Evolutionary conservation across 2,113 vertebrate species (phyloP), one percentile per base, ranked within the genome.

Genomic region (Phodopus roborovskii): DNA sequence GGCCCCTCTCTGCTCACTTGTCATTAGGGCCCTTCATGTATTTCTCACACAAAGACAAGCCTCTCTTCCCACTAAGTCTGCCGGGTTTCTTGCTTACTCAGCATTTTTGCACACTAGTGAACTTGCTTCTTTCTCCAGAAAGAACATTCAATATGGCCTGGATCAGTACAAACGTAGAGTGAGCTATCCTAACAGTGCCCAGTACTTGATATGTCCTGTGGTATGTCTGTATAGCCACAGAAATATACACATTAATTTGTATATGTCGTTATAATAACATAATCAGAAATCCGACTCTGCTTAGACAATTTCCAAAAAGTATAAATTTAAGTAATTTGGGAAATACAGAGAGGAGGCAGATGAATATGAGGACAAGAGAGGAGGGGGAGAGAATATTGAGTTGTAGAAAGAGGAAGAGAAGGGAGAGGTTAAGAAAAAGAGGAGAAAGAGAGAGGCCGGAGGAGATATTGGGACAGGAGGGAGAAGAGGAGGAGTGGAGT

Each of bases 51-150:
- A 94, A 39, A 50, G 42, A 87, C 17, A 74, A 64, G 19, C 70
- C 71, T 91, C 71, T 77, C 81, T 77, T 3, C 6, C 70, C 19
- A 68, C 62, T 24, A 39, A 95, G 48, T n/a, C 45, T n/a, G 39
- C n/a, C n/a, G 33, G 4, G 17, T 45, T 95, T 96, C 88, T 70
- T 94, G 64, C 58, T 62, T 92, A 84, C n/a, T 93, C 86, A 92
- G 88, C 74, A 77, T 16, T 92, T 98, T 95, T 89, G 68, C 53
- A 88, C 64, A 74, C 64, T 74, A 70, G 16, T 84, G 45, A 48
- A 48, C 92, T 95, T 89, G 71, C 81, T 96, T 68, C 53, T 42
- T 95, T 96, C 53, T 91, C 39, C 53, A 79, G 64, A 56, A 96
- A 94, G 68, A 88, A 90, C 71, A 56, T n/a, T 89, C 24, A 77